These are phyloP conservation scores for Trogon surrucura DNA, from an alignment of 2,113 vertebrate species.

Conservation along the genomic window DNA sequence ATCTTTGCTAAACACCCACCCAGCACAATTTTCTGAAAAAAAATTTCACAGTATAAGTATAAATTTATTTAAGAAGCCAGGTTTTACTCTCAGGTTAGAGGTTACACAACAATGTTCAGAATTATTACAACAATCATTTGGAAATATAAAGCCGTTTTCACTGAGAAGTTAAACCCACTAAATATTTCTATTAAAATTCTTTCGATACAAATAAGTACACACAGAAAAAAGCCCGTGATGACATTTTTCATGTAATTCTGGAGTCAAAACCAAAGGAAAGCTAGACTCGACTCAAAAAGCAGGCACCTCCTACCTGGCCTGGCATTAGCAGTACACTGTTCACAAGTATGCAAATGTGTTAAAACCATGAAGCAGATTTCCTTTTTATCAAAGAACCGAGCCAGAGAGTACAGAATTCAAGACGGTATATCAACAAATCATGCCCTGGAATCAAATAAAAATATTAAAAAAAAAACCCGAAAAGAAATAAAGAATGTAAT, in stretches of 20 bases:
- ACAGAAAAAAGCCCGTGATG: not conserved
- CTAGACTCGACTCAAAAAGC: not conserved
- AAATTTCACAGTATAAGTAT: not conserved
- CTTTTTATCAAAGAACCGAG: not conserved
- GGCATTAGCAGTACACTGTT: rapidly evolving
- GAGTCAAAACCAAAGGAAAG: not conserved
- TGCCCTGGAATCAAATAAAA: conserved; percentile 1
- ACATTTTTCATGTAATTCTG: not conserved
- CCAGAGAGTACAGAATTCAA: not conserved
- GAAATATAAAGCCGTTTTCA: not conserved
- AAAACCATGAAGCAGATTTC: not conserved
- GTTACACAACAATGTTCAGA: not conserved
- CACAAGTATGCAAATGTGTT: not conserved
- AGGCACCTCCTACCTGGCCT: not conserved
- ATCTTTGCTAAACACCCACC: not conserved
- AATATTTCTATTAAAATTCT: not conserved
- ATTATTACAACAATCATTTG: not conserved
- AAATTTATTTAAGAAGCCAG: not conserved
- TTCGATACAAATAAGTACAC: not conserved
- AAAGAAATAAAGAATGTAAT: not conserved
- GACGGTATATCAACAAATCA: not conserved
- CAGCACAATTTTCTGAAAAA: not conserved
- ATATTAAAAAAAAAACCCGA: too few relatives aligned
- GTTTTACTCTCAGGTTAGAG: conserved; percentile 39
- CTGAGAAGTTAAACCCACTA: not conserved